Conservation (phyloP, 1,140 invertebrate genomes). For the Heliothis virescens region DNA sequence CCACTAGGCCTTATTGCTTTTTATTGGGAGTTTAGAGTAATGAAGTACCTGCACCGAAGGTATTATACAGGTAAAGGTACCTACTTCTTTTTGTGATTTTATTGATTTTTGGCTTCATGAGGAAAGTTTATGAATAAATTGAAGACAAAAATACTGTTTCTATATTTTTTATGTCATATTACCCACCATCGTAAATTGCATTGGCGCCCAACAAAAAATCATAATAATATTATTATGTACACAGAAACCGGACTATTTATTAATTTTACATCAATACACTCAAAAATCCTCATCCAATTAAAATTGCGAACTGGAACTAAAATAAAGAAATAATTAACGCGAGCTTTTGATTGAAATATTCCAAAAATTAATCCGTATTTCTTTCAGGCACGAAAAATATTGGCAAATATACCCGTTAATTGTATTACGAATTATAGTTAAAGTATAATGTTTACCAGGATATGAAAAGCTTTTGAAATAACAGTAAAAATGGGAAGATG, state of each 20-base stretch:
- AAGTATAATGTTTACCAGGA: background rate
- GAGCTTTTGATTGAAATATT: background rate
- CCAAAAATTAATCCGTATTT: background rate
- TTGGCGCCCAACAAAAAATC: too few relatives aligned
- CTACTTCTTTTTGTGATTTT: background rate
- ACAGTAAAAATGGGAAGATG: conserved; percentile 15
- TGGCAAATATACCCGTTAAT: background rate
- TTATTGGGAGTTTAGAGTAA: conserved; percentile 26
- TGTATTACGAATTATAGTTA: background rate
- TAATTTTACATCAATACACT: background rate
- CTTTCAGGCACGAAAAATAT: conserved; percentile 11
- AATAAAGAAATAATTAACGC: background rate
- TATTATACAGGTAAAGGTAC: background rate
- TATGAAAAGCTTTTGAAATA: conserved; percentile 27
- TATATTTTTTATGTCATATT: too few relatives aligned
- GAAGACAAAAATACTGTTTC: too few relatives aligned
- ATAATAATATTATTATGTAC: too few relatives aligned
- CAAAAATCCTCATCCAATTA: background rate
- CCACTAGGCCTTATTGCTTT: conserved; percentile 18
- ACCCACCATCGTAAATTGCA: too few relatives aligned
- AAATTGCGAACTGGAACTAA: background rate
- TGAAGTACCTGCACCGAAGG: background rate
- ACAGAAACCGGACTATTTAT: too few relatives aligned
- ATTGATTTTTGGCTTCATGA: background rate
- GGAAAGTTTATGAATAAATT: too few relatives aligned